Evolutionary conservation across 2,888 invertebrate species (phyloP).

Genomic region (Polydesmus complanatus): DNA sequence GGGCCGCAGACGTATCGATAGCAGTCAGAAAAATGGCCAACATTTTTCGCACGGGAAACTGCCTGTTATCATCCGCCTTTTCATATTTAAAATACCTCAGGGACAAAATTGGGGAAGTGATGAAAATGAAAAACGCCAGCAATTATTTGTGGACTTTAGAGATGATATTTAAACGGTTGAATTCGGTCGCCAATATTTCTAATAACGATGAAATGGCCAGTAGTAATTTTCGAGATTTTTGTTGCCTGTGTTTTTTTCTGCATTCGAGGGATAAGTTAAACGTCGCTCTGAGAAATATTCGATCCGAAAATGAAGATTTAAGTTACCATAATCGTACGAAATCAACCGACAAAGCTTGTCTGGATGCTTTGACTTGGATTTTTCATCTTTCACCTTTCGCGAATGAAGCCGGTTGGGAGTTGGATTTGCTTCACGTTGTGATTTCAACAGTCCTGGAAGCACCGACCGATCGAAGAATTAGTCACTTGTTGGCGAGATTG

Average conservation of each 20-base stretch:
- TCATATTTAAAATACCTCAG: not conserved
- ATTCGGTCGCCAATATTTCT: not conserved
- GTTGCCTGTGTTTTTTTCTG: not conserved
- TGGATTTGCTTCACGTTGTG: not conserved
- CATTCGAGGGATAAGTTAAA: not conserved
- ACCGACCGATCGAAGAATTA: not conserved
- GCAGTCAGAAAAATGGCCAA: not conserved
- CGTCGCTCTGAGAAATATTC: not conserved
- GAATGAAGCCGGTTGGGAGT: not conserved
- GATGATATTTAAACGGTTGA: not conserved
- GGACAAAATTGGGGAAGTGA: not conserved
- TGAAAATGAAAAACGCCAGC: not conserved
- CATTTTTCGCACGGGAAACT: not conserved
- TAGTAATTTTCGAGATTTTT: not conserved
- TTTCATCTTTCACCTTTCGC: conserved; percentile 1
- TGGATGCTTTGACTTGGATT: not conserved
- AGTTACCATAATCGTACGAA: not conserved
- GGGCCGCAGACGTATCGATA: not conserved
- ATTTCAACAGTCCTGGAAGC: conserved; percentile 1
- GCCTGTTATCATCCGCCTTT: not conserved
- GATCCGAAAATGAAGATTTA: not conserved
- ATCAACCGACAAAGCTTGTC: not conserved
- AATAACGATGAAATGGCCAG: not conserved
- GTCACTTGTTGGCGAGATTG: not conserved
- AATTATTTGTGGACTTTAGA: not conserved